Base-by-base conservation (phyloP, 2,888 invertebrate species). In the Celastrina argiolus region DNA sequence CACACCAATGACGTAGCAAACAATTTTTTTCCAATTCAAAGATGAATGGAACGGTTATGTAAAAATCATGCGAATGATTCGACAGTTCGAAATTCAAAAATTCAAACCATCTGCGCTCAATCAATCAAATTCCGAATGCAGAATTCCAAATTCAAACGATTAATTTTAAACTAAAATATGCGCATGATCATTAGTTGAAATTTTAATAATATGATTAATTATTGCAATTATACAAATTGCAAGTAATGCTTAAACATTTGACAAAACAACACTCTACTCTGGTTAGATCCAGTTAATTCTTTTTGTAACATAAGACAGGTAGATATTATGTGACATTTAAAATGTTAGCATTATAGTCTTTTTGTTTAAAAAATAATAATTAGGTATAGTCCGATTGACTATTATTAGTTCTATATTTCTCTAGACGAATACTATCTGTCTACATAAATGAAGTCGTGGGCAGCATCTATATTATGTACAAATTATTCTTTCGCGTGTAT, bases 1-100 rank as follows among this genome's bases (percentile, higher is more conserved):
- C 75, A 72, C 73, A 76, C 73, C 74, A 77, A 82, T 87, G 87
- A 87, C 85, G 72, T 71, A 68, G 86, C 87, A 78, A 79, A 85
- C 82, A 77, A 75, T 78, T 83, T 84, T 82, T 80, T 68, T 83
- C 80, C 74, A 79, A 82, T n/a, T n/a, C n/a, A n/a, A n/a, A n/a
- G n/a, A 85, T 84, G 81, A 76, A 78, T 75, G 73, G 72, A 71
- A 70, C 69, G 70, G 51, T 26, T 74, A 72, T 71, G 68, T 58
- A 56, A 65, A 68, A 71, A 73, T 65, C 66, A 72, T 39, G 28
- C 41, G 78, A 72, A 75, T 71, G 74, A 80, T n/a, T n/a, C n/a
- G n/a, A n/a, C 79, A 78, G 76, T 77, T 70, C 72, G 71, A 80
- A 83, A 69, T 77, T 66, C 39, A 70, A 71, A 73, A 72, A 69